These are phyloP conservation scores for Sandelia bainsii DNA, from an alignment of 2,797 vertebrate species.

Conservation along the genomic window DNA sequence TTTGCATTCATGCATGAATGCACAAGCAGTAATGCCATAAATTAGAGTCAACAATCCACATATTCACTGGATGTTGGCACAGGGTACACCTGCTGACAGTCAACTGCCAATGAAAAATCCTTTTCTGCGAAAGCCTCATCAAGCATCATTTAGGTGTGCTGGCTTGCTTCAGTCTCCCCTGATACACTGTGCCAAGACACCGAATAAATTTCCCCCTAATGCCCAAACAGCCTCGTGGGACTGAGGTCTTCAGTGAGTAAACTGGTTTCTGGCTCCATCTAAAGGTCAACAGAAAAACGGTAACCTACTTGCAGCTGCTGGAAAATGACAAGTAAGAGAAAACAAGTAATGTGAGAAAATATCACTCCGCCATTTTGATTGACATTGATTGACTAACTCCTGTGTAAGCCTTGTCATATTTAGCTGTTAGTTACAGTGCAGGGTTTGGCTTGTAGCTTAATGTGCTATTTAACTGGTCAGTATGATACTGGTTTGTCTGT, in stretches of 20 bases:
- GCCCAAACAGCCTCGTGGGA: slow-evolving; percentile 45
- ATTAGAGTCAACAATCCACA: slow-evolving; percentile 65
- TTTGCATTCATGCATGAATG: slow-evolving; percentile 29
- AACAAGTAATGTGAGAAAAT: background rate
- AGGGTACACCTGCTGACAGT: slow-evolving; percentile 68
- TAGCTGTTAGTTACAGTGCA: background rate
- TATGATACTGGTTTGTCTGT: background rate
- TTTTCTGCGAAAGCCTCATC: slow-evolving; percentile 75
- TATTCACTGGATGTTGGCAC: slow-evolving; percentile 66
- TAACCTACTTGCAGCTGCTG: background rate
- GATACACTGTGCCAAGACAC: slow-evolving; percentile 63
- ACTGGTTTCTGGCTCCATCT: slow-evolving; percentile 72
- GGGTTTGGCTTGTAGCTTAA: too few species aligned
- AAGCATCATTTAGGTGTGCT: slow-evolving; percentile 72
- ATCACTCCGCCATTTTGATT: background rate
- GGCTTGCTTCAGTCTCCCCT: slow-evolving; percentile 59
- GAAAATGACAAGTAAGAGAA: slow-evolving; percentile 12
- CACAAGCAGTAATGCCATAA: slow-evolving; percentile 50
- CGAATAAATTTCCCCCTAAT: slow-evolving; percentile 66
- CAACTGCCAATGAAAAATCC: slow-evolving; percentile 77
- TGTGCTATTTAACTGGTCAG: background rate
- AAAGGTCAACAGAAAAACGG: slow-evolving; percentile 50
- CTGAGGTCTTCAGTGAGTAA: slow-evolving; percentile 33
- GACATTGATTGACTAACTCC: background rate
- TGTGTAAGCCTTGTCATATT: background rate